A percentile compares a stretch with the other conserved stretches of the same genome.
phyloP scores from a whole-genome alignment of 1,140 invertebrate genomes.

The Conus betulinus region DNA sequence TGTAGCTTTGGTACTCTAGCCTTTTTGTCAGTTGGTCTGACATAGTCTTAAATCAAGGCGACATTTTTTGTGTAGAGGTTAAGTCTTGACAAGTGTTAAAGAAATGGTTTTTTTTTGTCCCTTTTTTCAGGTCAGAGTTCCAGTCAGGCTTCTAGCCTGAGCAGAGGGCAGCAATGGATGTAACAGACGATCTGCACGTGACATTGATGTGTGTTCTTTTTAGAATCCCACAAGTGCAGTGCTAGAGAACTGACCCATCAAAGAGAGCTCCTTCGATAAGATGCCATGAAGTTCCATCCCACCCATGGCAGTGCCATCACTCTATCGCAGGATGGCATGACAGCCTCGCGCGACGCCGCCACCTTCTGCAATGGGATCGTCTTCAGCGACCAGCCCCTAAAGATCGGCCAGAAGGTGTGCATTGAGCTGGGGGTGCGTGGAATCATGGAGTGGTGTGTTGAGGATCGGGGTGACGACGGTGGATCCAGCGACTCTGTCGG shows the following conservation, averaged over 20 bases:
- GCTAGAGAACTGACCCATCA: neutral
- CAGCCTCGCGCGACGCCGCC: constrained; percentile 61
- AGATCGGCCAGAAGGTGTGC: constrained; percentile 66
- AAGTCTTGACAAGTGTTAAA: no score
- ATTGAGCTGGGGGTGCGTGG: constrained; percentile 63
- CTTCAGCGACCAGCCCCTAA: constrained; percentile 72
- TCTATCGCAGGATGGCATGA: constrained; percentile 55
- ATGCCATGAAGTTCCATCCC: constrained; percentile 68
- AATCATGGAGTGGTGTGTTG: constrained; percentile 74
- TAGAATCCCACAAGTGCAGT: neutral
- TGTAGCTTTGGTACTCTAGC: no score
- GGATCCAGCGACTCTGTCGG: constrained; percentile 65
- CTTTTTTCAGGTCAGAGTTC: no score
- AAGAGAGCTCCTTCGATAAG: neutral
- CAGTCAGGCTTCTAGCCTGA: no score
- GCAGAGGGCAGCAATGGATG: neutral
- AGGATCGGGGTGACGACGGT: constrained; percentile 72
- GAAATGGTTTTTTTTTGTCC: no score
- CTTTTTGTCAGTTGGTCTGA: no score
- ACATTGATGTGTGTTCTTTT: neutral
- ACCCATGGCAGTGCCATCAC: constrained; percentile 64
- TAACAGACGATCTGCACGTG: neutral
- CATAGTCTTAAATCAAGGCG: no score
- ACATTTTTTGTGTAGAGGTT: no score
- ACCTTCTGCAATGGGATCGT: constrained; percentile 74